Evolutionary conservation across 2,888 invertebrate genomes (phyloP), one percentile per base, ranked within the genome.

Genomic region (Spodoptera littoralis): DNA sequence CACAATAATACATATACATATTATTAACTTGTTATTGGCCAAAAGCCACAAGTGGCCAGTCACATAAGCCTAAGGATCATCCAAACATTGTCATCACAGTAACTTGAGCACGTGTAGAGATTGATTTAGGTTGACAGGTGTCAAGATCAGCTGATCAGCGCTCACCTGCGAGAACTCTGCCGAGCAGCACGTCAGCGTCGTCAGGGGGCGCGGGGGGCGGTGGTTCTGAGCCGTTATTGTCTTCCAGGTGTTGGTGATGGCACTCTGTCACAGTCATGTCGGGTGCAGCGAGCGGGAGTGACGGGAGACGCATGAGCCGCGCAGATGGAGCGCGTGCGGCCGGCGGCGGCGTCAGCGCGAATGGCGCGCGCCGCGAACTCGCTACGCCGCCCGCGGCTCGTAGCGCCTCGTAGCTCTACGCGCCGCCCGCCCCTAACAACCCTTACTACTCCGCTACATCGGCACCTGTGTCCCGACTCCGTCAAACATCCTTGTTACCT

Each of bases 241-340:
- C 81, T 70, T 86, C 86, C 80, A 81, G 84, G 73, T 80, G 88
- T 74, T 82, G 86, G 73, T 76, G 85, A 73, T 79, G 87, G 89
- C 91, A 92, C 90, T 94, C 94, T 70, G 94, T 94, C 87, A 94
- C 92, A 86, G 93, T 94, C 93, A 94, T 94, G 82, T 82, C 85
- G 84, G 79, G 76, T 56, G 36, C 9, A 36, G 36, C 36, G 36
- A 67, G 73, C 74, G 81, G 77, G 73, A 79, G 79, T 76, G 77
- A 73, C 86, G 89, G 89, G 87, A 92, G 90, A 86, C 88, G 93
- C 93, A 92, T 93, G 86, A 85, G 87, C 88, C 92, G 88, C 90
- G 88, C 89, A 83, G 76, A 79, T 76, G 73, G 87, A 80, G 87
- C 93, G 93, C 93, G 93, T 93, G 93, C 88, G 92, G 86, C 90